These are phyloP conservation scores for Podarcis siculus DNA, from an alignment of 2,797 vertebrate genomes.

Conservation along the genomic window DNA sequence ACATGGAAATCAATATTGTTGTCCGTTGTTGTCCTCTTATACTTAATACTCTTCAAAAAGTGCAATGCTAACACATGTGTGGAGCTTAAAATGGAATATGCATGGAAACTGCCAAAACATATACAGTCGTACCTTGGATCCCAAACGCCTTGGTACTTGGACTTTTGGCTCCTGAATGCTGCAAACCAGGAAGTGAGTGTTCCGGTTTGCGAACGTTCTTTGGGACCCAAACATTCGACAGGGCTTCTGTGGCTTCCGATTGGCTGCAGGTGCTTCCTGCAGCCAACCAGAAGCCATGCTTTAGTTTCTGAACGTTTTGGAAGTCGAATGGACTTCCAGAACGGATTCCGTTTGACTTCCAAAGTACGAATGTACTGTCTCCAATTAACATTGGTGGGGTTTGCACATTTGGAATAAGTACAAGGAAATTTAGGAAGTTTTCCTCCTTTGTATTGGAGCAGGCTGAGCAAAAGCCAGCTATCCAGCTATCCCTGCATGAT, in stretches of 20 bases:
- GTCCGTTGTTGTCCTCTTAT: background rate
- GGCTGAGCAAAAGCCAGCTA: background rate
- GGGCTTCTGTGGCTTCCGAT: too few relatives aligned
- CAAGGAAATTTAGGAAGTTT: background rate
- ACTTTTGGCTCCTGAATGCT: too few relatives aligned
- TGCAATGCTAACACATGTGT: background rate
- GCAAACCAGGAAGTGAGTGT: too few relatives aligned
- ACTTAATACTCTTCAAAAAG: background rate
- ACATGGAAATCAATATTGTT: background rate
- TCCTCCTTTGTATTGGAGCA: background rate
- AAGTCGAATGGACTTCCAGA: too few relatives aligned
- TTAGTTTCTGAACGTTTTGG: too few relatives aligned
- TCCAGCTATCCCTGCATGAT: too few relatives aligned
- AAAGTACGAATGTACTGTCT: background rate
- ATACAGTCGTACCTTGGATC: background rate
- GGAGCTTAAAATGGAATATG: background rate
- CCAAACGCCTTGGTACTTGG: too few relatives aligned
- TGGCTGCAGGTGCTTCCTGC: too few relatives aligned
- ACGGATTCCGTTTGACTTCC: too few relatives aligned
- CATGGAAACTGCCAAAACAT: constrained; percentile 13
- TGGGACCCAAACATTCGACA: too few relatives aligned
- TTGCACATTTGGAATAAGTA: background rate
- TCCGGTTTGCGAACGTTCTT: too few relatives aligned
- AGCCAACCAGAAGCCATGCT: too few relatives aligned
- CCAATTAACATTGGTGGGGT: background rate